A percentile compares a stretch with the other conserved stretches of the same genome.
Evolutionary conservation across 2,888 invertebrate species (phyloP).

Genomic region (Drosophila ustulata): DNA sequence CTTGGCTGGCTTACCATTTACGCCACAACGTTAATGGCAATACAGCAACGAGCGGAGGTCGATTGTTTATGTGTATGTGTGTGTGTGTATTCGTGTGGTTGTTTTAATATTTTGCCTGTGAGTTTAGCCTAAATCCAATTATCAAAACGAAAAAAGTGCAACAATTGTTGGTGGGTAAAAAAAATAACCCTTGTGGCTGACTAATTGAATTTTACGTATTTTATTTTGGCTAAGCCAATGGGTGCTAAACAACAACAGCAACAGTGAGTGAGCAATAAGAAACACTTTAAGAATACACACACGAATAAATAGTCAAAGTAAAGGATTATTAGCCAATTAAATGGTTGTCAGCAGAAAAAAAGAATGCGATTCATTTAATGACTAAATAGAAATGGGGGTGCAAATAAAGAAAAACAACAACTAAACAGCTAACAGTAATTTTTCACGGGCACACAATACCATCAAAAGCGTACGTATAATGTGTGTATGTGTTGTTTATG

Average conservation of each 20-base stretch:
- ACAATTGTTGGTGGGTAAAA: constrained; percentile 53
- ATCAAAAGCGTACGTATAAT: constrained; percentile 15
- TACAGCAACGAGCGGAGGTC: constrained; percentile 73
- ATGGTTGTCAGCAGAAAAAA: constrained; percentile 51
- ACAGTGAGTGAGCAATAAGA: constrained; percentile 50
- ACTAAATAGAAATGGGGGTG: constrained; percentile 40
- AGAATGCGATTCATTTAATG: constrained; percentile 66
- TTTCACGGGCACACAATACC: constrained; percentile 70
- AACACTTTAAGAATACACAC: constrained; percentile 35
- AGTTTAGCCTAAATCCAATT: constrained; percentile 72
- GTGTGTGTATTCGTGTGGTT: constrained; percentile 33
- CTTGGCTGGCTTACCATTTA: constrained; percentile 78
- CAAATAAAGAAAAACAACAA: constrained; percentile 28
- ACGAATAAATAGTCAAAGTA: constrained; percentile 23
- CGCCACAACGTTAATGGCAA: constrained; percentile 73
- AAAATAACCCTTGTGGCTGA: constrained; percentile 20
- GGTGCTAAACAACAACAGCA: constrained; percentile 33
- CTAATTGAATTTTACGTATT: constrained; percentile 71
- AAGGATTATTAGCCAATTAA: constrained; percentile 70
- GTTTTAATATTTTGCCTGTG: constrained; percentile 65
- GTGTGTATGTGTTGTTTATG: constrained; percentile 39
- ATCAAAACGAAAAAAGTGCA: constrained; percentile 58
- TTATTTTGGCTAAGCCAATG: constrained; percentile 52
- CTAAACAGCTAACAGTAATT: constrained; percentile 69
- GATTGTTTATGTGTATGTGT: constrained; percentile 67